Evolutionary conservation across 2,888 invertebrate genomes (phyloP), one percentile per base, ranked within the genome.

Genomic region (Tenthredo livida): DNA sequence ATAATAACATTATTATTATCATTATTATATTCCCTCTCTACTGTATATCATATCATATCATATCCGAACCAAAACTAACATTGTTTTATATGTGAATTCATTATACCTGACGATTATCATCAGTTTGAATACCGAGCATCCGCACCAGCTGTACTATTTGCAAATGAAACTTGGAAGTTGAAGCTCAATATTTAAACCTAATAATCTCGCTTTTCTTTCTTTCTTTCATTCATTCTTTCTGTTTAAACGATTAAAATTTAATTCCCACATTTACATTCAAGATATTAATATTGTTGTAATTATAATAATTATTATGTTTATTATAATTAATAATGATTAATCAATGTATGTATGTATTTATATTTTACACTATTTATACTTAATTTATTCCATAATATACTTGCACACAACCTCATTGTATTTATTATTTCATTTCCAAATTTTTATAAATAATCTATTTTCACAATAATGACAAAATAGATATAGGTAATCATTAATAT

Each of bases 331-430:
- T 61, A 61, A 33, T 77, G 15, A 77, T 77, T 77, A 77, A 77
- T 50, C 25, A 77, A 77, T 77, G 25, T 61, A 80, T 80, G 25
- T 61, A 80, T n/a, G n/a, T 80, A 29, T 29, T 40, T 54, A 33
- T 78, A 58, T 78, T 29, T 58, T 58, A 78, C 58, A 78, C 25
- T 58, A 33, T 40, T 40, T 65, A 82, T 82, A 61, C 25, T 65
- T 65, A 82, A 65, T 65, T 85, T 77, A 85, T 87, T 75, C 80
- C 80, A 58, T 75, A 84, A 85, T 85, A 85, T 89, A 89, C 88
- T 89, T 90, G 89, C 89, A 90, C 90, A 90, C 90, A 91, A 90
- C 89, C 90, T 89, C 87, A 89, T 87, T 89, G 88, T 90, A 90
- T 73, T 43, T 73, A 37, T 87, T 91, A 89, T 29, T 25, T 70